Evolutionary conservation across 2,888 invertebrate genomes (phyloP).

Genomic region (Mamestra brassicae): DNA sequence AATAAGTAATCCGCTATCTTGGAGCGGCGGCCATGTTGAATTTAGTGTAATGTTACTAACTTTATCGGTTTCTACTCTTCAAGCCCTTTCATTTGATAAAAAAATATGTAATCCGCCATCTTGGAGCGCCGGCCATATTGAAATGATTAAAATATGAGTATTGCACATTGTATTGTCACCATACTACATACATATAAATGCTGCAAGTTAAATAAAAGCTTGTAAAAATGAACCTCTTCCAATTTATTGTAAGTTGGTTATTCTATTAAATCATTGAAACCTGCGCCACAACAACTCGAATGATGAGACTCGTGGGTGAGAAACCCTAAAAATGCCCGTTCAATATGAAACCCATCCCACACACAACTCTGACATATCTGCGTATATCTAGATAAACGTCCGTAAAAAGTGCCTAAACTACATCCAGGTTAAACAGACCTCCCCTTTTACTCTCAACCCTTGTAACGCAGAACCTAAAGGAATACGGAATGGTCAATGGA

Average conservation of each 20-base stretch:
- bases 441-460: neutral
- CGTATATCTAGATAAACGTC: slow-evolving; percentile 69
- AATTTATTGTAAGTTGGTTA: neutral
- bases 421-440: slow-evolving; percentile 56
- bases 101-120: too few species aligned
- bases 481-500: slow-evolving; percentile 28
- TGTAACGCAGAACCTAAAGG: slow-evolving; percentile 16
- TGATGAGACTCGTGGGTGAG: neutral
- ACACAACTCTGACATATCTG: slow-evolving; percentile 51
- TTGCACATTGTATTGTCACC: too few species aligned
- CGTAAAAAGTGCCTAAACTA: slow-evolving; percentile 63
- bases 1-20: too few species aligned
- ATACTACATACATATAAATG: too few species aligned
- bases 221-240: neutral
- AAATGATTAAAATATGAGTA: too few species aligned
- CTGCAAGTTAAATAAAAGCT: too few species aligned
- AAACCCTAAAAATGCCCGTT: slow-evolving; percentile 35
- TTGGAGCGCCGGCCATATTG: too few species aligned
- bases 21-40: too few species aligned
- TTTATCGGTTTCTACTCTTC: too few species aligned
- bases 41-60: too few species aligned
- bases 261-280: neutral
- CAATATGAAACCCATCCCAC: slow-evolving; percentile 53
- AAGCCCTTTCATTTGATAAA: too few species aligned
- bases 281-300: neutral